Evolutionary conservation across 2,888 invertebrate species (phyloP).

Genomic region (Troides aeacus): DNA sequence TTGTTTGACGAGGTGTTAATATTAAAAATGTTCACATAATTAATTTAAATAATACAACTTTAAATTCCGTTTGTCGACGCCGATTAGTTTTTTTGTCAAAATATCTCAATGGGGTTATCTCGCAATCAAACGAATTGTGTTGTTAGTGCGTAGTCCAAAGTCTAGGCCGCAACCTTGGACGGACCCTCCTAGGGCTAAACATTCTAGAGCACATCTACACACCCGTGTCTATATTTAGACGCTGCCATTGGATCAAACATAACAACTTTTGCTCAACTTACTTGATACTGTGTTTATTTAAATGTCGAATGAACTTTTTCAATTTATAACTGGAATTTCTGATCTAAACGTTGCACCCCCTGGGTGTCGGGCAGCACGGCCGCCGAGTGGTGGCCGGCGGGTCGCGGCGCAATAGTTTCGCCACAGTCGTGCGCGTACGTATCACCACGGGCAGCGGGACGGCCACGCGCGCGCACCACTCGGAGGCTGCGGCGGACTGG

Average conservation of each 20-base stretch:
- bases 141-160: conserved; percentile 33
- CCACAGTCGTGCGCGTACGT: conserved; percentile 24
- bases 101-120: too few relatives aligned
- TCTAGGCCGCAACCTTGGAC: conserved; percentile 45
- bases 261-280: conserved; percentile 16
- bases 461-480: background rate
- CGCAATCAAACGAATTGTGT: too few relatives aligned
- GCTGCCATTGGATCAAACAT: conserved; percentile 13
- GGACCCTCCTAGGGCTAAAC: conserved; percentile 11
- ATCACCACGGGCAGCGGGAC: background rate
- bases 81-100: too few relatives aligned
- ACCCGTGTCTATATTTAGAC: conserved; percentile 25
- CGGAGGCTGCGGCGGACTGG: conserved; percentile 17
- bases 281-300: conserved; percentile 10
- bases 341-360: conserved; percentile 17
- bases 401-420: conserved; percentile 4
- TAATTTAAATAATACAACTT: too few relatives aligned
- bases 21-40: too few relatives aligned
- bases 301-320: conserved; percentile 11
- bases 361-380: conserved; percentile 4
- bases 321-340: conserved; percentile 10
- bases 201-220: conserved; percentile 3
- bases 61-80: too few relatives aligned
- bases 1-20: too few relatives aligned
- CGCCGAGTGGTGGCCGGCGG: background rate